phyloP scores from a whole-genome alignment of 1,140 invertebrate species.

The Penaeus japonicus region DNA sequence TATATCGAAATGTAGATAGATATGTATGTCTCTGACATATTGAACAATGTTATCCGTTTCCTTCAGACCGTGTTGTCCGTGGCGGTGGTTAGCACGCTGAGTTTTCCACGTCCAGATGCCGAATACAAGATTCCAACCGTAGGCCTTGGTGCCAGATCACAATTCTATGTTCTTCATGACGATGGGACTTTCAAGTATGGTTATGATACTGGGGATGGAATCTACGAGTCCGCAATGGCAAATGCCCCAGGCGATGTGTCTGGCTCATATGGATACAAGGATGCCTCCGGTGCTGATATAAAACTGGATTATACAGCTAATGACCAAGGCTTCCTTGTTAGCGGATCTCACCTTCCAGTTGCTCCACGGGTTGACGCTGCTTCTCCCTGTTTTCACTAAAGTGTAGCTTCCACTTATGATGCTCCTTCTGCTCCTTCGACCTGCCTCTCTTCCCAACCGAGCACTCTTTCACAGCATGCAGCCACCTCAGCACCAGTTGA shows the following conservation, averaged over 20 bases:
- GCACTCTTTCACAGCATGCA: too few species aligned
- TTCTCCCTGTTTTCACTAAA: too few species aligned
- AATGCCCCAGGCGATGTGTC: neutral
- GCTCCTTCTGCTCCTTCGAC: too few species aligned
- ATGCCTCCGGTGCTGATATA: conserved; percentile 22
- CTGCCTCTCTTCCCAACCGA: too few species aligned
- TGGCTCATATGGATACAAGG: conserved; percentile 41
- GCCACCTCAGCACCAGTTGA: neutral
- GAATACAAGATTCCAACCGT: conserved; percentile 24
- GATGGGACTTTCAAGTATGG: conserved; percentile 34
- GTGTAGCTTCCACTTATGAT: too few species aligned
- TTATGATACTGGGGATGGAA: neutral
- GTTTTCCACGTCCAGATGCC: conserved; percentile 37
- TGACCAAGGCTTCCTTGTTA: conserved; percentile 32
- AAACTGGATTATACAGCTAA: conserved; percentile 44
- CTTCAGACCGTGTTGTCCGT: conserved; percentile 40
- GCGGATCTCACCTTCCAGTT: conserved; percentile 19
- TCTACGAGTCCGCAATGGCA: conserved; percentile 36
- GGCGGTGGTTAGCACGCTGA: conserved; percentile 44
- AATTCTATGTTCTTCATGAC: conserved; percentile 40
- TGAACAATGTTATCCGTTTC: too few species aligned
- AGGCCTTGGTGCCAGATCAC: conserved; percentile 14
- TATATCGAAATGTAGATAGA: too few species aligned
- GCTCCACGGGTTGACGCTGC: neutral
- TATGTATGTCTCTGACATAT: too few species aligned